Percentiles rank a stretch among this genome's conserved stretches.
phyloP scores from a whole-genome alignment of 2,113 vertebrate genomes.

The Falcunculus frontatus region DNA sequence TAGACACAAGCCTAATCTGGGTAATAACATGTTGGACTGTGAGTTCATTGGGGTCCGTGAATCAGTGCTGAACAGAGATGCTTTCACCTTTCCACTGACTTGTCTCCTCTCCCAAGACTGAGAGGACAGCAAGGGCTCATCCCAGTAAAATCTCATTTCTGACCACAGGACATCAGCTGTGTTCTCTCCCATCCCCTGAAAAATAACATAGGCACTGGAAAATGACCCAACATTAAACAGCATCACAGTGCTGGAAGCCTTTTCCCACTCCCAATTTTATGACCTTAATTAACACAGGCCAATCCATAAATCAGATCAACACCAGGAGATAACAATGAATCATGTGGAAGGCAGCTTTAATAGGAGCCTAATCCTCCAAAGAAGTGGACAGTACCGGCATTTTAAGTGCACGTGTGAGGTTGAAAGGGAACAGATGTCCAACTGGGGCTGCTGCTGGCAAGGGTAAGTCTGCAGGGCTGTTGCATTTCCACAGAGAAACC shows the following conservation, averaged over 20 bases:
- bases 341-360: conserved; percentile 26
- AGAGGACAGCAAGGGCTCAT: neutral
- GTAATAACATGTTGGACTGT: neutral
- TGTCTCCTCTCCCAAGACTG: neutral
- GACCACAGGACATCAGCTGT: neutral
- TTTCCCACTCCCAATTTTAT: conserved; percentile 44
- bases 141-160: neutral
- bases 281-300: conserved; percentile 52
- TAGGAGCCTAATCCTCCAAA: conserved; percentile 19
- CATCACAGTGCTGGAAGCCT: conserved; percentile 36
- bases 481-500: conserved; percentile 53
- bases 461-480: conserved; percentile 1
- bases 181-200: neutral
- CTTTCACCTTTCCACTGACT: neutral
- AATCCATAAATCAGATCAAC: conserved; percentile 64
- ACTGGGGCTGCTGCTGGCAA: neutral
- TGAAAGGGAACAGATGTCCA: conserved; percentile 62
- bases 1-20: neutral
- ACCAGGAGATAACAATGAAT: conserved; percentile 45
- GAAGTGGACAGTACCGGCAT: conserved; percentile 13
- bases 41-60: neutral
- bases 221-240: neutral
- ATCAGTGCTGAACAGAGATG: neutral
- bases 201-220: neutral
- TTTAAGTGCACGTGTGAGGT: conserved; percentile 53